phyloP scores from a whole-genome alignment of 2,797 vertebrate genomes.

The Poecilia picta region DNA sequence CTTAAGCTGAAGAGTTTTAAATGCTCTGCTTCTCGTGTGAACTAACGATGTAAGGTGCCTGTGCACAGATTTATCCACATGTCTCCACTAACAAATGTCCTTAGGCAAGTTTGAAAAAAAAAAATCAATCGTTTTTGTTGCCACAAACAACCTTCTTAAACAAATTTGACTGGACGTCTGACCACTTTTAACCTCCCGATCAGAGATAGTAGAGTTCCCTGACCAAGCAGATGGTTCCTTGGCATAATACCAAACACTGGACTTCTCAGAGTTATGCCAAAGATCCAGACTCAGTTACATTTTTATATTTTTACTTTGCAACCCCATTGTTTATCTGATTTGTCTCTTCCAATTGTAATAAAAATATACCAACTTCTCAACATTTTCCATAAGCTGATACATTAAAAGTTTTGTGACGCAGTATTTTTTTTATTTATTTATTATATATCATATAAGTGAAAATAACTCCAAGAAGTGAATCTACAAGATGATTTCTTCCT shows the following conservation, averaged over 20 bases:
- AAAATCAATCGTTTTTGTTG: background rate
- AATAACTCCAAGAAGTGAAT: background rate
- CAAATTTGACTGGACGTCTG: background rate
- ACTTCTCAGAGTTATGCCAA: background rate
- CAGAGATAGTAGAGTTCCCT: background rate
- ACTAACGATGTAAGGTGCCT: background rate
- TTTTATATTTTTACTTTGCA: background rate
- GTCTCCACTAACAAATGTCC: background rate
- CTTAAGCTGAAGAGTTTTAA: background rate
- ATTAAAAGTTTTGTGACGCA: background rate
- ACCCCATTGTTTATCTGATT: background rate
- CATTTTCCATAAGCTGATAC: conserved; percentile 24
- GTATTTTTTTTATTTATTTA: background rate
- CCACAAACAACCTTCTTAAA: background rate
- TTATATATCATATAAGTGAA: background rate
- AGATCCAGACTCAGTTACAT: background rate
- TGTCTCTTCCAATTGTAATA: background rate
- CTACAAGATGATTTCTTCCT: background rate
- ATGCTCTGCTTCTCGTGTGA: background rate
- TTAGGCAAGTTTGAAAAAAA: background rate
- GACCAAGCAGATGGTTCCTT: background rate
- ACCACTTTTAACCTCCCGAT: background rate
- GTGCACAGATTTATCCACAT: background rate
- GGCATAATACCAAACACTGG: background rate
- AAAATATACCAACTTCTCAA: conserved; percentile 3